Conservation (phyloP, 2,888 invertebrate species). For the Archaeoteleia sp. region DNA sequence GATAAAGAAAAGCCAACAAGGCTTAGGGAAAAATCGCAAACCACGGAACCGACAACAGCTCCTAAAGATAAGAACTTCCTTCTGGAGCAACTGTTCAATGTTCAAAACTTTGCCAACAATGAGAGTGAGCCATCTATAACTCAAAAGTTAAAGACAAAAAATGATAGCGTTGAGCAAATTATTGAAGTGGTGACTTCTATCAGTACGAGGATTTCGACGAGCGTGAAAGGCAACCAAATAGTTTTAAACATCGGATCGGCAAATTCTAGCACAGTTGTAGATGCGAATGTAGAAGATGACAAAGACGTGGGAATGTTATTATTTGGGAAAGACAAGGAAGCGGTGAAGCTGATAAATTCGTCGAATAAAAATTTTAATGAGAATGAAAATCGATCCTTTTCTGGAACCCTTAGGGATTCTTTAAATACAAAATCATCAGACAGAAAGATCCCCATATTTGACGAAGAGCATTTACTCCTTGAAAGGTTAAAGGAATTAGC, state of each 20-base stretch:
- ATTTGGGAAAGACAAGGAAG: constrained; percentile 30
- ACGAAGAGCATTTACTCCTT: constrained; percentile 58
- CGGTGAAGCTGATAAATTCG: constrained; percentile 8
- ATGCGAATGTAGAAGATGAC: constrained; percentile 9
- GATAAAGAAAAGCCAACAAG: constrained; percentile 62
- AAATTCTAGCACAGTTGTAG: constrained; percentile 53
- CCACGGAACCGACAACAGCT: constrained; percentile 14
- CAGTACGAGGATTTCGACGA: constrained; percentile 71
- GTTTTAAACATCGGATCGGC: constrained; percentile 61
- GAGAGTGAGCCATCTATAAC: constrained; percentile 5
- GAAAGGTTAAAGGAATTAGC: constrained; percentile 66
- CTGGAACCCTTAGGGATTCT: too few relatives aligned
- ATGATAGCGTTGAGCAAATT: constrained; percentile 64
- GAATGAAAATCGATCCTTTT: too few relatives aligned
- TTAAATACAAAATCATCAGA: too few relatives aligned
- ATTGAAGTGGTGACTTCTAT: constrained; percentile 73
- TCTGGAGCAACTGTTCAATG: constrained; percentile 63
- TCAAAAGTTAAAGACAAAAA: constrained; percentile 36
- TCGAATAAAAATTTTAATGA: constrained; percentile 51
- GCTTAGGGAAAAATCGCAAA: constrained; percentile 26
- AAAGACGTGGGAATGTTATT: constrained; percentile 9
- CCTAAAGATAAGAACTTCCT: constrained; percentile 54
- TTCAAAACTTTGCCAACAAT: constrained; percentile 40
- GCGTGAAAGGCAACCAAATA: constrained; percentile 61
- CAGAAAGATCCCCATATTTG: constrained; percentile 60